Conservation (phyloP, 2,888 invertebrate species). For the Drosophila paramelanica region DNA sequence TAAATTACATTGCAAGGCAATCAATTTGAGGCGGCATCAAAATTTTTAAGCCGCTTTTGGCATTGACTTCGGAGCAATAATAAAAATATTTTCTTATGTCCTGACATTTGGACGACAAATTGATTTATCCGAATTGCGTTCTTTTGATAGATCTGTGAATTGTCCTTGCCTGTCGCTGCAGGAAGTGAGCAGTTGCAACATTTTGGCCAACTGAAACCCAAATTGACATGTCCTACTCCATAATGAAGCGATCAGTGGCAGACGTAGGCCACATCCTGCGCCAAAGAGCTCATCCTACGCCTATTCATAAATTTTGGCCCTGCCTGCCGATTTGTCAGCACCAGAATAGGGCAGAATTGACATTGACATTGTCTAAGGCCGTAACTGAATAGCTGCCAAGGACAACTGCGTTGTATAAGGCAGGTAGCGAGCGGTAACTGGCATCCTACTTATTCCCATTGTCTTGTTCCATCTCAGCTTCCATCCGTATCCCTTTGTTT, state of each 20-base stretch:
- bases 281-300: constrained; percentile 19
- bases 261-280: constrained; percentile 51
- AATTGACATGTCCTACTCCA: constrained; percentile 75
- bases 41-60: constrained; percentile 31
- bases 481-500: constrained; percentile 41
- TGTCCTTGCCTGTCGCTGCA: constrained; percentile 38
- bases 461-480: constrained; percentile 16
- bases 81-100: constrained; percentile 57
- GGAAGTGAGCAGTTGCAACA: constrained; percentile 55
- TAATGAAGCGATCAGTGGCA: constrained; percentile 79
- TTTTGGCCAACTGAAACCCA: constrained; percentile 9
- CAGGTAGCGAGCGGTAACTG: constrained; percentile 57
- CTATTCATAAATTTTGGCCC: constrained; percentile 49
- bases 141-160: constrained; percentile 50
- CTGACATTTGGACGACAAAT: constrained; percentile 61
- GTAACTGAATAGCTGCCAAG: constrained; percentile 26
- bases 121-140: constrained; percentile 61
- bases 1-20: constrained; percentile 58
- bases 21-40: constrained; percentile 35
- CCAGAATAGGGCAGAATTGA: constrained; percentile 41
- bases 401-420: constrained; percentile 34
- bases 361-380: constrained; percentile 36
- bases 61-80: constrained; percentile 43
- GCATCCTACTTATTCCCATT: constrained; percentile 27
- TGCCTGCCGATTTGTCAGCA: constrained; percentile 70